phyloP scores from a whole-genome alignment of 1,140 invertebrate genomes.

The Leptinotarsa texana region DNA sequence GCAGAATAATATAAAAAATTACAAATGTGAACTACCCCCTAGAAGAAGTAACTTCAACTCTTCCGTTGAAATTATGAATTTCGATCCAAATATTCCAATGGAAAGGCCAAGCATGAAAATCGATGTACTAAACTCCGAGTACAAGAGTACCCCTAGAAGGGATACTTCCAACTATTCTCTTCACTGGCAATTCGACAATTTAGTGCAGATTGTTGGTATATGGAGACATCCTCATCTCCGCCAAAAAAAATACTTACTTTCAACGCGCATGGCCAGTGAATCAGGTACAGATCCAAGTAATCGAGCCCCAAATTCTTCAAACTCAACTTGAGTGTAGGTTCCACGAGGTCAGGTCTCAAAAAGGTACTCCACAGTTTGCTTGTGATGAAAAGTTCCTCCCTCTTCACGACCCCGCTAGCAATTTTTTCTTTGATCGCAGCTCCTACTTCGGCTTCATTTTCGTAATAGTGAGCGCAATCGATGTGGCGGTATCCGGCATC shows the following conservation, averaged over 20 bases:
- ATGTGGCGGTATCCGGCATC: constrained; percentile 75
- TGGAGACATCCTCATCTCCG: no score
- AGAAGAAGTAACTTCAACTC: no score
- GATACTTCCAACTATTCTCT: no score
- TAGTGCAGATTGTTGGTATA: no score
- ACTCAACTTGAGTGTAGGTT: constrained; percentile 64
- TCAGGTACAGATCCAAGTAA: constrained; percentile 79
- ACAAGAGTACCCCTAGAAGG: no score
- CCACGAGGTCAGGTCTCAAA: constrained; percentile 65
- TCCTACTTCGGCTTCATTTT: constrained; percentile 86
- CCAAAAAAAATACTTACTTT: constrained; percentile 37
- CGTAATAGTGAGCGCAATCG: constrained; percentile 71
- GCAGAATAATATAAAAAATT: no score
- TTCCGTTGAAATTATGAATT: no score
- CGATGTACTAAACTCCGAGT: no score
- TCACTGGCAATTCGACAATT: no score
- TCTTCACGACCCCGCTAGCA: constrained; percentile 68
- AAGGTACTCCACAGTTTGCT: constrained; percentile 72
- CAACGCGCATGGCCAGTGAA: constrained; percentile 75
- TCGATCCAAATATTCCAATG: no score
- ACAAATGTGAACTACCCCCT: no score
- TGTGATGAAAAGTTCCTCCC: constrained; percentile 69
- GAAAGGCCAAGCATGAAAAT: no score
- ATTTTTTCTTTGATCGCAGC: constrained; percentile 73
- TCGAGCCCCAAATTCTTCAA: constrained; percentile 68